These are phyloP conservation scores for Aphis gossypii DNA, from an alignment of 1,140 invertebrate species.

Conservation along the genomic window DNA sequence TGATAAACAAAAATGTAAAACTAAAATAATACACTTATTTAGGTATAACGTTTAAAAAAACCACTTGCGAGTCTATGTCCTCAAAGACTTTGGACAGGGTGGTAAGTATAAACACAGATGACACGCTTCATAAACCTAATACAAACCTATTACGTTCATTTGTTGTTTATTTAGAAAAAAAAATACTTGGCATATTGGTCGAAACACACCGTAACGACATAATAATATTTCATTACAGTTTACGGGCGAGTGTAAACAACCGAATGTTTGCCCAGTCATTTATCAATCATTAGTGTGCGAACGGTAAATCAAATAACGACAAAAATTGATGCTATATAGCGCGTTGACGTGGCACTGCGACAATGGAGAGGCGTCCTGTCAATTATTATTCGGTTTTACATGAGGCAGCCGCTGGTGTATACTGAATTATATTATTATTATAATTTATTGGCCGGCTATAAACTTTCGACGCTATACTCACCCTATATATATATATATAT, in stretches of 20 bases:
- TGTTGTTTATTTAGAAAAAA: slow-evolving; percentile 8
- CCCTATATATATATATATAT: not conserved
- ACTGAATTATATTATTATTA: not conserved
- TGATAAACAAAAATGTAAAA: not conserved
- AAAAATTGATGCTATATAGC: not conserved
- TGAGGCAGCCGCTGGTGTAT: not conserved
- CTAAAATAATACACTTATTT: not conserved
- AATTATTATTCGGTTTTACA: not conserved
- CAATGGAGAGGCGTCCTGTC: slow-evolving; percentile 13
- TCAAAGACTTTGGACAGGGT: not conserved
- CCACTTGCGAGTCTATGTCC: not conserved
- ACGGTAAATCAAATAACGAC: slow-evolving; percentile 52
- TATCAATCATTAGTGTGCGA: slow-evolving; percentile 42
- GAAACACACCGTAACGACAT: not conserved
- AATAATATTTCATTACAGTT: slow-evolving; percentile 36
- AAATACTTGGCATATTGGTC: not conserved
- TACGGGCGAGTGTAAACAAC: not conserved
- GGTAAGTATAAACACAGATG: slow-evolving; percentile 14
- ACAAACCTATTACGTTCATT: slow-evolving; percentile 15
- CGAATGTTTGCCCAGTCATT: slow-evolving; percentile 47
- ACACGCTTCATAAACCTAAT: slow-evolving; percentile 16
- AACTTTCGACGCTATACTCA: not conserved
- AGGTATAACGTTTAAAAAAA: not conserved
- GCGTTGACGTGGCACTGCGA: not conserved
- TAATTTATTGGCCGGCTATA: slow-evolving; percentile 23